phyloP scores from a whole-genome alignment of 2,888 invertebrate genomes.

The Drosophila quinaria region DNA sequence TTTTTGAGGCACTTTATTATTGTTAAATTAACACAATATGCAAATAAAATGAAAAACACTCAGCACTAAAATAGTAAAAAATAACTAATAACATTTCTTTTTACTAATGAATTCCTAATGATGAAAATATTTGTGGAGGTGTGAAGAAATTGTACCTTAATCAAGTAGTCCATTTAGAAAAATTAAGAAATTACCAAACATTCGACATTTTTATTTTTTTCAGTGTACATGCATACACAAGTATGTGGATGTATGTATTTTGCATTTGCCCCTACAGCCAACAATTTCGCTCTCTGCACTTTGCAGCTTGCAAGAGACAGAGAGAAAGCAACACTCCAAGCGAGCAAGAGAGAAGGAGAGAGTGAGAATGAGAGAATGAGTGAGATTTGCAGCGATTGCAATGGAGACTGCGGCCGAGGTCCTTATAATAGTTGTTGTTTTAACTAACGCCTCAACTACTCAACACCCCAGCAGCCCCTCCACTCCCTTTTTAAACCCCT shows the following conservation, averaged over 20 bases:
- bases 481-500: not conserved
- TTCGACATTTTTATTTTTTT: too few relatives aligned
- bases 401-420: constrained; percentile 49
- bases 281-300: constrained; percentile 70
- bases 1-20: too few relatives aligned
- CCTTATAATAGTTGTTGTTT: constrained; percentile 46
- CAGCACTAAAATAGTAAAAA: too few relatives aligned
- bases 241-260: constrained; percentile 25
- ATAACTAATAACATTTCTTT: too few relatives aligned
- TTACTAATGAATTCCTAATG: too few relatives aligned
- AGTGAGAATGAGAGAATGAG: constrained; percentile 15
- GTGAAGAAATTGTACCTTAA: too few relatives aligned
- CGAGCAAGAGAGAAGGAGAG: constrained; percentile 13
- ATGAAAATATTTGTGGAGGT: too few relatives aligned
- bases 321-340: constrained; percentile 2
- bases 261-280: constrained; percentile 39
- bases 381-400: constrained; percentile 46
- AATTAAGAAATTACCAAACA: too few relatives aligned
- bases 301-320: constrained; percentile 55
- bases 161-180: too few relatives aligned
- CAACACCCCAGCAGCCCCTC: constrained; percentile 9
- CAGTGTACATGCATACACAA: constrained; percentile 4
- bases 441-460: constrained; percentile 36
- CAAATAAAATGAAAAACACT: too few relatives aligned
- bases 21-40: too few relatives aligned